Evolutionary conservation across 2,797 vertebrate species (phyloP).

Genomic region (Ctenopoma multispine): DNA sequence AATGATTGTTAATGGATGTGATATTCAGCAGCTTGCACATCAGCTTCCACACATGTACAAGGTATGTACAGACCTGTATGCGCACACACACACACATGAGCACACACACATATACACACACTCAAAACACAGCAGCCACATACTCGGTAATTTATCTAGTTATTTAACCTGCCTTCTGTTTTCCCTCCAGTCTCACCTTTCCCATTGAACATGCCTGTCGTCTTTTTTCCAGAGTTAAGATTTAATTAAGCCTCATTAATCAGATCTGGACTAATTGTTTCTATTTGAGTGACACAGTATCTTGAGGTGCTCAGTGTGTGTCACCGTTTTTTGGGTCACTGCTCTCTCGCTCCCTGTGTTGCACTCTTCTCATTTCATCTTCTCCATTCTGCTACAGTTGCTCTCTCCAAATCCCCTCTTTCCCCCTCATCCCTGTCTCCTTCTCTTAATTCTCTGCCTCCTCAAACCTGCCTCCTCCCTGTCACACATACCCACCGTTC

Average conservation of each 20-base stretch:
- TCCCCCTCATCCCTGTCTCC: constrained; percentile 43
- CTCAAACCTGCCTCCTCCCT: constrained; percentile 48
- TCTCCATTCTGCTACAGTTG: constrained; percentile 54
- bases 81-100: not conserved
- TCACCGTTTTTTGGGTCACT: constrained; percentile 84
- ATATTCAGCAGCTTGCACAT: constrained; percentile 66
- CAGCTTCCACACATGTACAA: constrained; percentile 41
- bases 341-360: constrained; percentile 70
- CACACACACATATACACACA: constrained; percentile 15
- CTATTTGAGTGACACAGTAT: constrained; percentile 86
- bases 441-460: constrained; percentile 63
- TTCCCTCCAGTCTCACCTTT: constrained; percentile 72
- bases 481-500: constrained; percentile 60
- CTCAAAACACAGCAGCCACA: constrained; percentile 21
- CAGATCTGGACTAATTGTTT: constrained; percentile 90
- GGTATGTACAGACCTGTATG: constrained; percentile 23
- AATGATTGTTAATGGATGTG: constrained; percentile 70
- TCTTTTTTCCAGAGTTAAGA: constrained; percentile 79
- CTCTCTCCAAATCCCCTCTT: constrained; percentile 59
- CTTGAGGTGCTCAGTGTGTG: constrained; percentile 75
- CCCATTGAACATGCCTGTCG: constrained; percentile 62
- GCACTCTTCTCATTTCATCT: constrained; percentile 70
- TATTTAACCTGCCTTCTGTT: constrained; percentile 67
- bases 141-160: constrained; percentile 56
- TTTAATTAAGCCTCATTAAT: constrained; percentile 86